Percentiles rank a stretch among this genome's conserved stretches.
phyloP scores from a whole-genome alignment of 2,113 vertebrate species.

The Bungarus multicinctus region DNA sequence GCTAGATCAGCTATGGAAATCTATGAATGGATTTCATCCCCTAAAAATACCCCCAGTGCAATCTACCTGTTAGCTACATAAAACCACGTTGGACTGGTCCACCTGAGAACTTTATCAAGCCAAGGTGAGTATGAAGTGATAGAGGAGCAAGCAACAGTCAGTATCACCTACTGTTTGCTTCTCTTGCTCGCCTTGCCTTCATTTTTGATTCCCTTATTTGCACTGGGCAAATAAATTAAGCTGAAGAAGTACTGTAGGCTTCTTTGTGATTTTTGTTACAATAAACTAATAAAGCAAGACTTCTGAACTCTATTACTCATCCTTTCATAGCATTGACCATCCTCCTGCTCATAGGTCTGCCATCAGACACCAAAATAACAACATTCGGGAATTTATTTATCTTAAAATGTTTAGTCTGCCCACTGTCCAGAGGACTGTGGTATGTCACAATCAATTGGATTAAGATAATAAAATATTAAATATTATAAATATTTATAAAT shows the following conservation, averaged over 20 bases:
- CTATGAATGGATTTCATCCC: not conserved
- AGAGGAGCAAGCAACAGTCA: not conserved
- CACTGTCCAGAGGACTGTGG: not conserved
- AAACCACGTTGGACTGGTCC: not conserved
- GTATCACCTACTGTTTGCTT: not conserved
- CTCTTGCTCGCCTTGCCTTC: not conserved
- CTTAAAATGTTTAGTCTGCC: not conserved
- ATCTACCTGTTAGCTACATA: not conserved
- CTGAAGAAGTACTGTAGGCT: not conserved
- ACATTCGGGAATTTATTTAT: not conserved
- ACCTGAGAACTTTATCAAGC: not conserved
- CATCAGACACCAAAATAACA: not conserved
- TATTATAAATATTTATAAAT: too few species aligned
- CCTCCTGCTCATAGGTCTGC: not conserved
- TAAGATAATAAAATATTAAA: not conserved
- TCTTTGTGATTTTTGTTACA: not conserved
- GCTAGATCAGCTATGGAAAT: not conserved
- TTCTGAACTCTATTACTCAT: not conserved
- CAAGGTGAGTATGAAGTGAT: not conserved
- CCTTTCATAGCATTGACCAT: not conserved
- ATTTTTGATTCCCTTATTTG: not conserved
- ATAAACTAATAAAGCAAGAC: not conserved
- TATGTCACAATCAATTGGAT: not conserved
- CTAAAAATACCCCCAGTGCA: not conserved
- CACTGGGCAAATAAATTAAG: not conserved